Base-by-base conservation (phyloP, 37 sponge, comb jelly and placozoan species). In the Ephydatia muelleri region DNA sequence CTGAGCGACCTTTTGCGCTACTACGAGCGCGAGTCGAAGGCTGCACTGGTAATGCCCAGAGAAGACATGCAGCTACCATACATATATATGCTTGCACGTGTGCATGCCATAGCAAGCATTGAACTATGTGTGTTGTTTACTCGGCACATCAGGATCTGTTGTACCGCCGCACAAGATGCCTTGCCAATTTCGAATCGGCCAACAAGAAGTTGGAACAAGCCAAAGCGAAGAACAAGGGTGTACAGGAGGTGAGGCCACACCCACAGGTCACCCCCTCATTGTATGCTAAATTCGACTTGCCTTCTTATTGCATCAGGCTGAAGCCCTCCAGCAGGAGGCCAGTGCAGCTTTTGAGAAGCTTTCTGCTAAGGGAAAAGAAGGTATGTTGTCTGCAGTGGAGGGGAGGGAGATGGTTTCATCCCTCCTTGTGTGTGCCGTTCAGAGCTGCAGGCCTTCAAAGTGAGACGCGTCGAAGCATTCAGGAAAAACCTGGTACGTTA, bases 11-110 rank as follows among this genome's bases (percentile, higher is more conserved):
- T 94, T 27, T 81, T 98, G 31, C 88, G 95, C 2, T 98, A 98
- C 87, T 98, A 98, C 75, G 91, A 92, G 30, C 78, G 94, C n/a
- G 96, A 98, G 64, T 87, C 90, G 3, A 87, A 98, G 33, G 98
- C 98, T 66, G 96, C 93, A 38, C 78, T 92, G 76, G 92, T 92
- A 16, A 73, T 14, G 25, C 73, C 73, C 16, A 14, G 19, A 22
- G 66, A 21, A 21, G 14, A 14, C 66, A 14, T 65, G 21, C 21
- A 65, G 66, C 66, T 65, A 14, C 21, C 21, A 14, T 65, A 40
- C 21, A 38, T 48, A 40, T 22, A 9, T 6, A 80, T 22, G 2
- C 80, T 30, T 28, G 57, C 64, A 78, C 49, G 6, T 33, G 12
- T 57, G 3, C 75, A 12, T 33, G 5, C 4, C 35, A 29, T 9